Evolutionary conservation across 2,113 vertebrate species (phyloP).

Genomic region (Sialia sialis): DNA sequence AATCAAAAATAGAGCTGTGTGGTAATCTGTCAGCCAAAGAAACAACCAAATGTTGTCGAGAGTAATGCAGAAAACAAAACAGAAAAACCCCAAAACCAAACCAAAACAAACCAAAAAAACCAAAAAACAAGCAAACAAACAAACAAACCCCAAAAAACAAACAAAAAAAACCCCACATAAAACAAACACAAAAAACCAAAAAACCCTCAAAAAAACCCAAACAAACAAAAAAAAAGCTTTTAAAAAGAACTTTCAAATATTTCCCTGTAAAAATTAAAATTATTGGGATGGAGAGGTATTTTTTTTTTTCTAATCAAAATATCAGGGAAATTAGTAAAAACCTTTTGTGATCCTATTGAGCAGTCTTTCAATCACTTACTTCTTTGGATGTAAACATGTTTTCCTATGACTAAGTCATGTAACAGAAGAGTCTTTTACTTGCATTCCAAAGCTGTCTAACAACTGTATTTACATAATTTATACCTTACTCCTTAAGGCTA

Average conservation of each 20-base stretch:
- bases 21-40: not conserved
- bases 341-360: not conserved
- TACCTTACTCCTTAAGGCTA: slow-evolving; percentile 33
- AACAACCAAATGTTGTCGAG: not conserved
- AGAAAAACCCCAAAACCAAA: too few relatives aligned
- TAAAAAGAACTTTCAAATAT: not conserved
- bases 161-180: too few relatives aligned
- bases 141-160: too few relatives aligned
- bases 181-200: too few relatives aligned
- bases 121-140: too few relatives aligned
- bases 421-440: not conserved
- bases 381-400: not conserved
- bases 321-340: not conserved
- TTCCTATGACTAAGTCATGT: not conserved
- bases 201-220: too few relatives aligned
- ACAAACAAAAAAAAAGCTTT: not conserved
- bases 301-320: not conserved
- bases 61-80: not conserved
- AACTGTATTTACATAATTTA: slow-evolving; percentile 54
- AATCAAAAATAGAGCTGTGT: not conserved
- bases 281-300: not conserved
- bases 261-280: not conserved
- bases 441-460: not conserved
- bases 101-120: too few relatives aligned
- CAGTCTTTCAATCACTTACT: not conserved